Conservation (phyloP, 1,140 invertebrate species). For the Lordiphosa clarofinis region DNA sequence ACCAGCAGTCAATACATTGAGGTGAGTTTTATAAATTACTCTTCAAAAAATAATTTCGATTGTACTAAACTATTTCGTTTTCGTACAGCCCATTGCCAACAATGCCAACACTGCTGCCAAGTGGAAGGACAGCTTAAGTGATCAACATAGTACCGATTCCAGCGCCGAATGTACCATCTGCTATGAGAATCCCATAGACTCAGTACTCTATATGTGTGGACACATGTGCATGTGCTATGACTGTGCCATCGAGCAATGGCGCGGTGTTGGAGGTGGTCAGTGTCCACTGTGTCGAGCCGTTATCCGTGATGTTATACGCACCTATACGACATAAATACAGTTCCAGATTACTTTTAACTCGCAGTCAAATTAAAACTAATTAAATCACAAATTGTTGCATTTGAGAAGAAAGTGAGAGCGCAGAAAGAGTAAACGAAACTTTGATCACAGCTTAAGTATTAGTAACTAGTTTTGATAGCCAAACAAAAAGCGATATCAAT, state of each 20-base stretch:
- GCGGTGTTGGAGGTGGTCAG: constrained; percentile 91
- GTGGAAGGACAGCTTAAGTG: constrained; percentile 68
- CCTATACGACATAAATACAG: constrained; percentile 93
- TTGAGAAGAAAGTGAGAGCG: constrained; percentile 26
- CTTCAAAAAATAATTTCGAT: too few relatives aligned
- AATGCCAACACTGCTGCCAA: constrained; percentile 57
- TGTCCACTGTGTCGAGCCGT: constrained; percentile 96
- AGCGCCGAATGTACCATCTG: constrained; percentile 95
- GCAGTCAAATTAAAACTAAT: constrained; percentile 45
- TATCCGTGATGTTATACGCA: constrained; percentile 97
- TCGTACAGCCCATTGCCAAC: constrained; percentile 53
- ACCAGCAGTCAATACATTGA: constrained; percentile 83
- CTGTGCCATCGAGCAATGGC: constrained; percentile 96
- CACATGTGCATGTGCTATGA: constrained; percentile 99
- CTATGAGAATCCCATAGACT: constrained; percentile 94
- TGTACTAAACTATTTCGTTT: too few relatives aligned
- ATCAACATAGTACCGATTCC: constrained; percentile 80
- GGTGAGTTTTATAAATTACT: too few relatives aligned
- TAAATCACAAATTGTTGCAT: constrained; percentile 29
- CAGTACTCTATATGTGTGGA: constrained; percentile 97
- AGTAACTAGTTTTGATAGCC: constrained; percentile 12
- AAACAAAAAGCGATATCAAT: constrained; percentile 30
- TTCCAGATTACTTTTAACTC: constrained; percentile 37
- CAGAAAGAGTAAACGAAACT: constrained; percentile 22
- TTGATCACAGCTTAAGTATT: constrained; percentile 28